Evolutionary conservation across 2,888 invertebrate species (phyloP), one percentile per base, ranked within the genome.

Genomic region (Calameuta idolon): DNA sequence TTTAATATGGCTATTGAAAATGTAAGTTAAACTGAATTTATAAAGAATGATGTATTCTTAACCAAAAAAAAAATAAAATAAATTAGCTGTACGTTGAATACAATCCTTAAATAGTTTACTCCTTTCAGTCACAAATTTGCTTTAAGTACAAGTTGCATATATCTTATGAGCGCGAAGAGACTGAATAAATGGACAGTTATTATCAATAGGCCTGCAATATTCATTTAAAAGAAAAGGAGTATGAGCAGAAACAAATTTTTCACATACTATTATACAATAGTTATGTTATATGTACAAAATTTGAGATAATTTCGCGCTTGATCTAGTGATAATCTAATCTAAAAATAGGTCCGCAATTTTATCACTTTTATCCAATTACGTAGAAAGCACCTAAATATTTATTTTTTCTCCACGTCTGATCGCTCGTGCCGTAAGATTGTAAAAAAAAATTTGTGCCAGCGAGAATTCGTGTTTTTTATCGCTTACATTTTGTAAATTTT

Each of bases 321-420:
- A 71, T 40, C 71, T 68, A 76, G 79, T 30, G 79, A 77, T 77
- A 75, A 76, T 76, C 80, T 85, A 85, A 76, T 82, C 79, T 85
- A 81, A 81, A 85, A 79, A 83, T 85, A 83, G 82, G 81, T 83
- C 82, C 80, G 77, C 71, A 75, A 78, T 77, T 40, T 75, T 83
- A 84, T 84, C 80, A 81, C 80, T 80, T 82, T 33, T 71, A 69
- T 80, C 82, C 69, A 37, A 76, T 78, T 81, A 79, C 79, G 79
- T 80, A 81, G 79, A 85, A 85, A 79, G 81, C 75, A 76, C 75
- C 15, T 15, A 40, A 40, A 15, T 40, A 5, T 15, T 40, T 1
- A 4, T 15, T 15, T 40, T 15, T 15, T 40, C 40, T 40, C 15
- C 15, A 40, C 40, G 15, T 15, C 15, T 40, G 40, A 15, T 40